phyloP scores from a whole-genome alignment of 1,140 invertebrate genomes.

The Hyles euphorbiae region DNA sequence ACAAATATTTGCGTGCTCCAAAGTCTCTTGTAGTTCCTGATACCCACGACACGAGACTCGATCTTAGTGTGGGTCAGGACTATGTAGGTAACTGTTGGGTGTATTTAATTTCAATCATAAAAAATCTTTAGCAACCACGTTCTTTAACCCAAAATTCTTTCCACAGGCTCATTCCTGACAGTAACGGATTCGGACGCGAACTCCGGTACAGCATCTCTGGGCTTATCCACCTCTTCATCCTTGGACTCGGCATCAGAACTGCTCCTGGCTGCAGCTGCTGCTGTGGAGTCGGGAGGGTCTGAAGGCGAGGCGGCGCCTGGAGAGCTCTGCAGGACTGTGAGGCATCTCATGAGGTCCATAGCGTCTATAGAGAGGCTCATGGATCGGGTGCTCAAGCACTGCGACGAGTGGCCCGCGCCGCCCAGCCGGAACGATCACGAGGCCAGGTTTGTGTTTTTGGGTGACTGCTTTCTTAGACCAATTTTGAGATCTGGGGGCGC shows the following conservation, averaged over 20 bases:
- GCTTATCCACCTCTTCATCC: constrained; percentile 37
- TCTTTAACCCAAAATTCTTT: background rate
- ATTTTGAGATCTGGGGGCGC: no score
- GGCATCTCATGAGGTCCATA: constrained; percentile 53
- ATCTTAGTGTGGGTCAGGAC: no score
- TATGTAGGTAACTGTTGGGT: no score
- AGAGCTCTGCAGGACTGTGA: constrained; percentile 47
- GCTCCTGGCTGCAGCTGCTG: constrained; percentile 41
- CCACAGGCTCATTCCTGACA: constrained; percentile 15
- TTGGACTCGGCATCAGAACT: constrained; percentile 52
- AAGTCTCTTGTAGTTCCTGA: no score
- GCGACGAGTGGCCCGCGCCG: constrained; percentile 41
- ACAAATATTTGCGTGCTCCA: no score
- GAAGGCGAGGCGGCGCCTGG: constrained; percentile 31
- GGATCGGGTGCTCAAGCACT: constrained; percentile 51
- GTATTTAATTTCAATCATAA: no score
- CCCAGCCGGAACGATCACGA: constrained; percentile 25
- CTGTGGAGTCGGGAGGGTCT: constrained; percentile 34
- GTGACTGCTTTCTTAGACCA: background rate
- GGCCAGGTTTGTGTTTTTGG: constrained; percentile 12
- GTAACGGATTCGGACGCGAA: constrained; percentile 40
- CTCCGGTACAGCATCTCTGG: constrained; percentile 30
- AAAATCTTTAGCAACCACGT: no score
- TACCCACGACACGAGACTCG: no score
- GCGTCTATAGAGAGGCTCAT: constrained; percentile 56